Conservation (phyloP, 2,797 vertebrate species). For the Antennarius maculatus region DNA sequence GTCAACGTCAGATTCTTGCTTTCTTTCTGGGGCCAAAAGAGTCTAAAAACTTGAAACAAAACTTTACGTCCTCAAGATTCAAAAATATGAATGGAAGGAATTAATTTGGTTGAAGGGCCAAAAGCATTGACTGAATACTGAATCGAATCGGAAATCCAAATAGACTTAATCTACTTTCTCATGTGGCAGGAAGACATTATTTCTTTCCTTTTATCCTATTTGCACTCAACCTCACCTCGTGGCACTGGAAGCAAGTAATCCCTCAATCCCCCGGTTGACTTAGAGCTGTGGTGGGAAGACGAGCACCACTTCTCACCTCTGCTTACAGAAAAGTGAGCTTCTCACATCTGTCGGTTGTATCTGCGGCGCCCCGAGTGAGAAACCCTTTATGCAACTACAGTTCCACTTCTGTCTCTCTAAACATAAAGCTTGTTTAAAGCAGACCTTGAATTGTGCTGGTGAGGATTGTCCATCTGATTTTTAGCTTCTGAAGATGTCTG, state of each 20-base stretch:
- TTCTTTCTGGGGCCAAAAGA: no score
- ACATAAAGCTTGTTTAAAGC: conserved; percentile 8
- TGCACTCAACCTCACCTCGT: conserved; percentile 8
- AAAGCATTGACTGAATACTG: conserved; percentile 8
- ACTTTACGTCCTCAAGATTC: no score
- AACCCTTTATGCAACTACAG: conserved; percentile 34
- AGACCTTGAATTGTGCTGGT: neutral
- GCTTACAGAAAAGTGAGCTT: conserved; percentile 22
- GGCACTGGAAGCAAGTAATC: conserved; percentile 12
- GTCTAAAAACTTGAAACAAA: no score
- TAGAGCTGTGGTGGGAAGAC: conserved; percentile 18
- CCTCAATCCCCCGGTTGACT: conserved; percentile 25
- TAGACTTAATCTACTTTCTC: conserved; percentile 9
- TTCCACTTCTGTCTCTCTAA: neutral
- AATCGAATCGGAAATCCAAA: neutral
- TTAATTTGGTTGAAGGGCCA: neutral
- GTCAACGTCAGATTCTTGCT: no score
- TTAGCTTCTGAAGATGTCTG: neutral
- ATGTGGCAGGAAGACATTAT: conserved; percentile 16
- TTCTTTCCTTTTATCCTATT: conserved; percentile 1
- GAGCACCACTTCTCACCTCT: conserved; percentile 43
- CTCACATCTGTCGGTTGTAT: conserved; percentile 39
- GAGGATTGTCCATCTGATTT: neutral
- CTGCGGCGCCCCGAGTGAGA: conserved; percentile 16
- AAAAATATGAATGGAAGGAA: neutral